Base-by-base conservation (phyloP, 2,797 vertebrate genomes). In the Florisuga fusca region DNA sequence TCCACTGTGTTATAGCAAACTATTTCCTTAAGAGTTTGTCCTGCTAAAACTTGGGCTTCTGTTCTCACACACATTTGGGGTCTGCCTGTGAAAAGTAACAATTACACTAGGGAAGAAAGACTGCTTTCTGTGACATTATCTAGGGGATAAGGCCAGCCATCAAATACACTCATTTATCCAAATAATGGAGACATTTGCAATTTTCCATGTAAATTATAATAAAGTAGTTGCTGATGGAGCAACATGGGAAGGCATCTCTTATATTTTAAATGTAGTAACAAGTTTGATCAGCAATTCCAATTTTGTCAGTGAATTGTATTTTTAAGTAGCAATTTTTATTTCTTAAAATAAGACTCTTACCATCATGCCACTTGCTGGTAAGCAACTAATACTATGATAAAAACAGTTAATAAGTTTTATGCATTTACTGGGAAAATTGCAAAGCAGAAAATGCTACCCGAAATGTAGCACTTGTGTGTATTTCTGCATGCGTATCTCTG, bases 201-300 rank as follows among this genome's bases (percentile, higher is more conserved):
- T 78, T 88, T 38, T 90, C 5, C 41, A 58, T 48, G 22, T 79
- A 91, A 93, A 94, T 90, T 21, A 88, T 94, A 85, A 95, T 79
- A 63, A 91, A 93, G 59, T 85, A 79, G 84, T 66, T 69, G 51
- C 22, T 90, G 85, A 73, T 51, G 81, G 62, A 75, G 10, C 10
- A 86, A 46, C 46, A 73, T 55, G 43, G 76, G 50, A 93, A 94
- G 29, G 15, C 9, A 62, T 51, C 27, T 83, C 33, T 86, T 76
- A 51, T 19, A 45, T 81, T 89, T 89, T 67, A 86, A 87, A 48
- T 20, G 18, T 34, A 75, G 7, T 14, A 36, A 45, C 20, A 76
- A 50, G 78, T 93, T 26, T 55, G 17, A 84, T 58, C 62, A 83
- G 5, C 16, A 51, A 38, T 54, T 84, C 36, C 17, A 83, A 12